Base-by-base conservation (phyloP, 2,888 invertebrate species). In the Podotricha telesiphe region DNA sequence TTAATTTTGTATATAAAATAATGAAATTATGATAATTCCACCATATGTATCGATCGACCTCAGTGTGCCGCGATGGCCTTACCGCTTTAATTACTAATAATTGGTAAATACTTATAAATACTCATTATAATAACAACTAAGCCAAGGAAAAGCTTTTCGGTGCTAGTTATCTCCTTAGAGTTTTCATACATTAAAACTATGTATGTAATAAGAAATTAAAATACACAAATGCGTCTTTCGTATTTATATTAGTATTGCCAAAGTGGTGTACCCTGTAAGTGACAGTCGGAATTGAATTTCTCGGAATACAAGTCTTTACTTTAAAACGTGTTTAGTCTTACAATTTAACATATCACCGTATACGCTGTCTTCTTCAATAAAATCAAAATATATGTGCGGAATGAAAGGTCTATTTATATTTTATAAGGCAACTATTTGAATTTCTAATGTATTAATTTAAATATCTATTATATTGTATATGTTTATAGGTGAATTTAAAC, bases 201-300 rank as follows among this genome's bases (percentile, higher is more conserved):
- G 2, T 28, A 34, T n/a, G 2, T 28, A 28, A 28, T n/a, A 34
- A n/a, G n/a, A 8, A 53, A 53, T 17, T 19, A 22, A 51, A 34
- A 10, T n/a, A 19, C 10, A 55, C 1, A 17, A 55, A 37, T 55
- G 15, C 11, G 11, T 37, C 11, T 55, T 55, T 55, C 17, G 17
- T 11, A 55, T 37, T 11, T 17, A 67, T 34, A 68, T 66, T 59
- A 63, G 59, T 64, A 61, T 59, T 66, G 66, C 45, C 63, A 66
- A 67, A 69, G 53, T 64, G 45, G 51, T 51, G 65, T 48, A 20
- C 37, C 42, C 56, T 71, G 74, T 28, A 55, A 28, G 62, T 71
- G 74, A 73, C 73, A 56, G 70, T 59, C 28, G 63, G 70, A 68
- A 74, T 73, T 74, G 71, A 71, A 74, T 66, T 63, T 20, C 62